phyloP scores from a whole-genome alignment of 2,888 invertebrate species.

The Corythucha ciliata region DNA sequence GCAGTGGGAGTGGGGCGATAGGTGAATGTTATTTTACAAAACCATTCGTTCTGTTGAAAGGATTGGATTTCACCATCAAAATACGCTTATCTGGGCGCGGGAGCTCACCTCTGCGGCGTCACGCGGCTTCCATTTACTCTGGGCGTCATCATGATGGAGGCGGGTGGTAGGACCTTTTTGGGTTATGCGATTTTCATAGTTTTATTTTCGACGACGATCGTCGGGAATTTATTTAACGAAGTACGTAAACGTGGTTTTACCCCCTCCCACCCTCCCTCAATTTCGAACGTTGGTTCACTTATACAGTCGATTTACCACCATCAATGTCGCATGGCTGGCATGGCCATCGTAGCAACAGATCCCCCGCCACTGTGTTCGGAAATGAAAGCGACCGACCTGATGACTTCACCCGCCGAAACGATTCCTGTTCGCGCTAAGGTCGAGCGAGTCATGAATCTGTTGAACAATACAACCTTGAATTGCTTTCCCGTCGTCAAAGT shows the following conservation, averaged over 20 bases:
- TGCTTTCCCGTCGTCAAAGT: conserved; percentile 33
- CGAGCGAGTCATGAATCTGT: conserved; percentile 23
- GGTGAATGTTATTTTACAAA: not conserved
- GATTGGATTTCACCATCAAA: conserved; percentile 44
- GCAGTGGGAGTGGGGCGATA: not conserved
- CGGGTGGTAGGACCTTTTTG: conserved; percentile 51
- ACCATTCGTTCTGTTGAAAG: conserved; percentile 24
- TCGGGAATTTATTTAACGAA: conserved; percentile 54
- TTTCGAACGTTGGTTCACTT: not conserved
- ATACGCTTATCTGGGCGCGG: conserved; percentile 53
- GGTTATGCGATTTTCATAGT: conserved; percentile 52
- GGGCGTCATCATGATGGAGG: conserved; percentile 55
- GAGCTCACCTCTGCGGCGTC: conserved; percentile 49
- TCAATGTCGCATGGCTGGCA: conserved; percentile 16
- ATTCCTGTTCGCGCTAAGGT: conserved; percentile 27
- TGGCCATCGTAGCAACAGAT: conserved; percentile 21
- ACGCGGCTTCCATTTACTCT: conserved; percentile 55
- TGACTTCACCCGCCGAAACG: conserved; percentile 25
- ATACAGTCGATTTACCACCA: conserved; percentile 22
- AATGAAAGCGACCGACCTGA: conserved; percentile 31
- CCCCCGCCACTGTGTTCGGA: conserved; percentile 33
- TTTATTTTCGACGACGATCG: conserved; percentile 52
- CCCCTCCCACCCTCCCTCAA: not conserved
- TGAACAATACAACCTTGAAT: conserved; percentile 29
- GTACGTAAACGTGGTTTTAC: conserved; percentile 39